These are phyloP conservation scores for Hypomesus transpacificus DNA, from an alignment of 2,113 vertebrate genomes.

Conservation along the genomic window DNA sequence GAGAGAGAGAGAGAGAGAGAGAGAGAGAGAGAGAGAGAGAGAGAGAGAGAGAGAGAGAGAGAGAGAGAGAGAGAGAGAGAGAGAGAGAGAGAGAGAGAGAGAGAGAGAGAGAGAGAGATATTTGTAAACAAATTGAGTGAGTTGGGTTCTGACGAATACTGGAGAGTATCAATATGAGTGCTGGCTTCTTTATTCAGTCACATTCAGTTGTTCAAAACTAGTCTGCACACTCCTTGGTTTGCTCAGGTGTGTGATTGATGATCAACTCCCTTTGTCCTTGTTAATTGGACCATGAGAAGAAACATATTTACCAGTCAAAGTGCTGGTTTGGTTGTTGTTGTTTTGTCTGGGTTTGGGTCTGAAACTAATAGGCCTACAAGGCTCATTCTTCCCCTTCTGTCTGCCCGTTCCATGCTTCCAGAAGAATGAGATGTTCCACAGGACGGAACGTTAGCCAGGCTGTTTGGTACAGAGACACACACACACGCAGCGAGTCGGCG, in stretches of 20 bases:
- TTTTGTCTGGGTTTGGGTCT: constrained; percentile 75
- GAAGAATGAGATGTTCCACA: constrained; percentile 90
- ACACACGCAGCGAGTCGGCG: constrained; percentile 86
- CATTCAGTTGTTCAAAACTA: background rate
- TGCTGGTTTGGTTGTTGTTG: constrained; percentile 62
- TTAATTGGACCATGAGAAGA: constrained; percentile 83
- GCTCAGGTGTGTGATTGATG: constrained; percentile 93
- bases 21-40: background rate
- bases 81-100: too few relatives aligned
- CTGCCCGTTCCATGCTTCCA: constrained; percentile 42
- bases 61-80: background rate
- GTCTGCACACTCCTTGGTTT: constrained; percentile 72
- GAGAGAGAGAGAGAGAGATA: background rate
- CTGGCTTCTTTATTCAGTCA: too few relatives aligned
- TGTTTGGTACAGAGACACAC: constrained; percentile 86
- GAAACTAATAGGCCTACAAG: constrained; percentile 77
- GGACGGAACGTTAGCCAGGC: constrained; percentile 89
- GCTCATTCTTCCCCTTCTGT: constrained; percentile 42
- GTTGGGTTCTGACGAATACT: too few relatives aligned
- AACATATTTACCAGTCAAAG: constrained; percentile 87
- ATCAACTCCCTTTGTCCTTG: constrained; percentile 79
- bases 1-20: background rate
- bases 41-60: background rate
- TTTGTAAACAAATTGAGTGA: too few relatives aligned
- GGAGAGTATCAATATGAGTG: too few relatives aligned